Evolutionary conservation across 1,140 invertebrate genomes (phyloP).

Genomic region (Lasioglossum baleicum): DNA sequence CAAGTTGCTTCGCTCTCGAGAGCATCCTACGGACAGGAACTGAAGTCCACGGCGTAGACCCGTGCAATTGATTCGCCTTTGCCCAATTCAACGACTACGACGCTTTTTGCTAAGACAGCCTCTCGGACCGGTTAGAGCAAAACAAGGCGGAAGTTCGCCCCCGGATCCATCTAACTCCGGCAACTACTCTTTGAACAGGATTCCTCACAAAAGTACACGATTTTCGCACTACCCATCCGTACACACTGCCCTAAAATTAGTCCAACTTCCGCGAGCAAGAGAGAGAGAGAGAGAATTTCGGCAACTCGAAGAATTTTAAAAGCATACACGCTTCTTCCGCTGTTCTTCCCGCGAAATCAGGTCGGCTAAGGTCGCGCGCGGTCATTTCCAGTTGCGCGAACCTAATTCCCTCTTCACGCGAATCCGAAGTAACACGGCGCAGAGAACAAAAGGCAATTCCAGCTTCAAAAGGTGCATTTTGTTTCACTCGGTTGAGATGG

Average conservation of each 20-base stretch:
- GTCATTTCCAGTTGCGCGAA: no score
- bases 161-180: background rate
- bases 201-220: background rate
- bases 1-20: constrained; percentile 21
- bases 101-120: constrained; percentile 13
- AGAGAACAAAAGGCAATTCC: no score
- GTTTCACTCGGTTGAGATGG: no score
- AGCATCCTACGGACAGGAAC: constrained; percentile 11
- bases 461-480: no score
- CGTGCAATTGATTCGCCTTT: constrained; percentile 34
- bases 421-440: no score
- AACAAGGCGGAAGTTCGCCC: background rate
- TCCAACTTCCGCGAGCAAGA: no score
- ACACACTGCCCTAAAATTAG: background rate
- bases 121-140: background rate
- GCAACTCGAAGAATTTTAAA: background rate
- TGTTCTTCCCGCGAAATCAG: background rate
- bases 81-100: constrained; percentile 2
- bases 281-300: background rate
- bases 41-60: constrained; percentile 18
- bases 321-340: background rate
- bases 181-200: background rate
- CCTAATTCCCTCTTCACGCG: no score
- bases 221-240: background rate
- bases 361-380: background rate